These are phyloP conservation scores for Nephrotoma flavescens DNA, from an alignment of 2,888 invertebrate species.

Conservation along the genomic window DNA sequence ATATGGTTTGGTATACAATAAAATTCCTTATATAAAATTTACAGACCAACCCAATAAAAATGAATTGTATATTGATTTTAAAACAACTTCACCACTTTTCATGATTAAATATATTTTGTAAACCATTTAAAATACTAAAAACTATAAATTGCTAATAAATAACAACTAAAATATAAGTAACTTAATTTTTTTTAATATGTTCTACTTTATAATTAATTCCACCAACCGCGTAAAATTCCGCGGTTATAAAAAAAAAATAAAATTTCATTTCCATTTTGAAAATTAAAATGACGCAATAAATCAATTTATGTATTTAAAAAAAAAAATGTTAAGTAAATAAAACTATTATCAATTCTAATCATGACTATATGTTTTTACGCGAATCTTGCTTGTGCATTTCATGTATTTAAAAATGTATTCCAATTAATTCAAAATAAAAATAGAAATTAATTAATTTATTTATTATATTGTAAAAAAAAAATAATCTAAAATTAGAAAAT, in stretches of 20 bases:
- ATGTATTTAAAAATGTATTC: not conserved
- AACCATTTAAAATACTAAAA: not conserved
- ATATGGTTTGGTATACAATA: not conserved
- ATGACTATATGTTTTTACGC: not conserved
- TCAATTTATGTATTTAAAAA: not conserved
- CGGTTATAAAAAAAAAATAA: not conserved
- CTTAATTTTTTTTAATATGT: not conserved
- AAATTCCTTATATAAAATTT: not conserved
- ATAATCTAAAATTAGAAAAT: not conserved
- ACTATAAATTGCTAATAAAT: not conserved
- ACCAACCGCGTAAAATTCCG: not conserved
- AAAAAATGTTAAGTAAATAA: not conserved
- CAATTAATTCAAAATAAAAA: not conserved
- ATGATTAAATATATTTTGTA: not conserved
- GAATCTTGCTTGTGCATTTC: not conserved
- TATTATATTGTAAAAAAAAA: not conserved
- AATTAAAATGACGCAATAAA: not conserved
- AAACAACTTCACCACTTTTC: not conserved
- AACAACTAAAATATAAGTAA: not conserved
- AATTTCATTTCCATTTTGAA: not conserved
- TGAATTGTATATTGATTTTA: not conserved
- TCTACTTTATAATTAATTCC: not conserved
- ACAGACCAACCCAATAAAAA: not conserved
- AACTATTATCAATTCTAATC: not conserved
- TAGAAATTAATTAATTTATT: not conserved